Conservation (phyloP, 2,888 invertebrate species). For the Agrilus biguttatus region DNA sequence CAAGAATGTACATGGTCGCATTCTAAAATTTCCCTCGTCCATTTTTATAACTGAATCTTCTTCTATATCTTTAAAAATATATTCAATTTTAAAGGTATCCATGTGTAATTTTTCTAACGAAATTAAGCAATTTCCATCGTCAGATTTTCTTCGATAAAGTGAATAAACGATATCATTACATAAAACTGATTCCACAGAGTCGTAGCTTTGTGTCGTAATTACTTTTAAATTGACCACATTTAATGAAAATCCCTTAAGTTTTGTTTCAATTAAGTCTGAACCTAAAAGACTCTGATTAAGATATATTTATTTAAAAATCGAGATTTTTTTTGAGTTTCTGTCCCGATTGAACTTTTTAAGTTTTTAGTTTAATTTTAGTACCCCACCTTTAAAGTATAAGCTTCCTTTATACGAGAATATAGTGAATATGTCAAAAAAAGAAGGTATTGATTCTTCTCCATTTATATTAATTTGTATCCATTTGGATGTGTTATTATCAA, state of each 20-base stretch:
- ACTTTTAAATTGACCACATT: slow-evolving; percentile 7
- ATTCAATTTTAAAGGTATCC: slow-evolving; percentile 3
- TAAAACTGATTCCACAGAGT: slow-evolving; percentile 14
- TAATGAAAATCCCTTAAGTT: slow-evolving; percentile 9
- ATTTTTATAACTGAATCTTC: slow-evolving; percentile 3
- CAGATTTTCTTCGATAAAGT: slow-evolving; percentile 10
- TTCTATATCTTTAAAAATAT: slow-evolving; percentile 5
- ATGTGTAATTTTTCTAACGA: slow-evolving; percentile 11
- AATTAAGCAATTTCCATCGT: not conserved
- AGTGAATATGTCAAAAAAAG: slow-evolving; percentile 12
- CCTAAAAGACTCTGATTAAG: slow-evolving; percentile 10
- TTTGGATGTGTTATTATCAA: slow-evolving; percentile 8
- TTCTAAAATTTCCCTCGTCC: slow-evolving; percentile 1
- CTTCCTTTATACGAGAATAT: slow-evolving; percentile 17
- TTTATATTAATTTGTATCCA: slow-evolving; percentile 15
- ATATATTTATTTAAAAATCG: not conserved
- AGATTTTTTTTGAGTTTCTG: too few species aligned
- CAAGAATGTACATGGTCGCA: slow-evolving; percentile 3
- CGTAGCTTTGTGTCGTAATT: slow-evolving; percentile 7
- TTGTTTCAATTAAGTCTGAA: slow-evolving; percentile 15
- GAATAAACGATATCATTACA: slow-evolving; percentile 17
- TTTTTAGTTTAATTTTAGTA: not conserved
- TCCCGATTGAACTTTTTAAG: not conserved
- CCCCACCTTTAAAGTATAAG: slow-evolving; percentile 21
- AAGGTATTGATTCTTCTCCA: slow-evolving; percentile 9